Percentiles rank a stretch among this genome's conserved stretches.
These are phyloP conservation scores for Cephus pulcher DNA, from an alignment of 2,888 invertebrate species.

Conservation along the genomic window DNA sequence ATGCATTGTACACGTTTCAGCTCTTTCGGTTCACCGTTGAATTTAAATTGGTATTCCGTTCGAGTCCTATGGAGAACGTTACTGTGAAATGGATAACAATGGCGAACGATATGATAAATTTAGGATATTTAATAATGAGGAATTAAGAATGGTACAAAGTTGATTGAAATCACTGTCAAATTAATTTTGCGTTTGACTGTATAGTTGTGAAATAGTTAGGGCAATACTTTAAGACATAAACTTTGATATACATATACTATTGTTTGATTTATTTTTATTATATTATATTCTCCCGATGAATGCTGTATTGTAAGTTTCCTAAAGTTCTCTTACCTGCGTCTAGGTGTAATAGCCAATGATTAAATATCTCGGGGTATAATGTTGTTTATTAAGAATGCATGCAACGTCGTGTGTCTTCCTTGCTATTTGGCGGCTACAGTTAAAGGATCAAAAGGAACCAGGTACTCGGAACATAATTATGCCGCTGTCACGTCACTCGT, in stretches of 20 bases:
- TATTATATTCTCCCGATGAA: background rate
- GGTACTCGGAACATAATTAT: constrained; percentile 25
- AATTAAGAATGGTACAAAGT: background rate
- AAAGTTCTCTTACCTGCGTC: background rate
- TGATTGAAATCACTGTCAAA: background rate
- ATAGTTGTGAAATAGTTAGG: background rate
- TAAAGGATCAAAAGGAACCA: background rate
- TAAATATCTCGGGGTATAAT: constrained; percentile 30
- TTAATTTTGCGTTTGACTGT: background rate
- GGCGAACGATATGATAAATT: background rate
- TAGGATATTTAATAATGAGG: background rate
- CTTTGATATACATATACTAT: background rate
- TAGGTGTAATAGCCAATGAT: constrained; percentile 26
- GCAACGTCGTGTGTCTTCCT: constrained; percentile 6
- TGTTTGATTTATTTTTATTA: background rate
- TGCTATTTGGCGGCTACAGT: background rate
- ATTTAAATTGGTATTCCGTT: constrained; percentile 37
- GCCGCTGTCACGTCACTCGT: constrained; percentile 22
- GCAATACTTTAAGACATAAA: background rate
- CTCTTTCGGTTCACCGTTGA: constrained; percentile 13
- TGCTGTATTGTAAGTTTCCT: background rate
- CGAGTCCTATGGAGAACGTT: background rate
- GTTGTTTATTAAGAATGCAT: constrained; percentile 24
- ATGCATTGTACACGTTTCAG: background rate
- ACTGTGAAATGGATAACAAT: background rate